phyloP scores from a whole-genome alignment of 37 sponge, comb jelly and placozoan species.

The Spongilla lacustris region DNA sequence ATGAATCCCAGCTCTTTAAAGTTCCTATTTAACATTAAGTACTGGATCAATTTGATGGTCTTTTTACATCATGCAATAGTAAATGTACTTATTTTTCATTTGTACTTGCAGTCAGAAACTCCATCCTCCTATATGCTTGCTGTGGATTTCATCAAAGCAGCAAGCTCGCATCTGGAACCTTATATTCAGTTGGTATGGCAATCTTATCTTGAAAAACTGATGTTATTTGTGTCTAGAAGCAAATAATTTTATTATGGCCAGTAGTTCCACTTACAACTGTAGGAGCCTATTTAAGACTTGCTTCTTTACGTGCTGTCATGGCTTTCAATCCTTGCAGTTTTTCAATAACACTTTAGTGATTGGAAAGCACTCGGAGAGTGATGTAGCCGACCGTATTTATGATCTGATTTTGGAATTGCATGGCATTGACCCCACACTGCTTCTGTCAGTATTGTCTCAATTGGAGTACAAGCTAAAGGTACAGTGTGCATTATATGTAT shows the following conservation, averaged over 20 bases:
- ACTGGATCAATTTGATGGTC: too few relatives aligned
- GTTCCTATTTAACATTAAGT: too few relatives aligned
- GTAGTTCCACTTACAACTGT: too few relatives aligned
- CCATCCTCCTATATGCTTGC: conserved; percentile 64
- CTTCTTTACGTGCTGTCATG: too few relatives aligned
- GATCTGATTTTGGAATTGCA: conserved; percentile 83
- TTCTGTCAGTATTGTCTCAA: conserved; percentile 89
- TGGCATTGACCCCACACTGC: conserved; percentile 68
- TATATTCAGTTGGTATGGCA: conserved; percentile 68
- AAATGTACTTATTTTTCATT: too few relatives aligned
- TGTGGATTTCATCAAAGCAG: conserved; percentile 66
- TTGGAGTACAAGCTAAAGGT: conserved; percentile 90
- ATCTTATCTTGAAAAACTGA: too few relatives aligned
- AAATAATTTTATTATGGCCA: too few relatives aligned
- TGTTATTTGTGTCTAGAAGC: too few relatives aligned
- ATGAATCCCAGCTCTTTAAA: too few relatives aligned
- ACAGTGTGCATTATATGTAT: conserved; percentile 10
- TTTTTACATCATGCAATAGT: too few relatives aligned
- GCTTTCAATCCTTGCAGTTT: conserved; percentile 47
- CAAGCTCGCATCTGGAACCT: conserved; percentile 78
- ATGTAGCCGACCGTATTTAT: conserved; percentile 73
- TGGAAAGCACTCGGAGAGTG: conserved; percentile 79
- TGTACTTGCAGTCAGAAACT: conserved; percentile 41
- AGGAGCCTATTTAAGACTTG: too few relatives aligned
- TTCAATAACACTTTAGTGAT: conserved; percentile 74